Conservation (phyloP, 2,888 invertebrate species). For the Rhodophaea formosa region DNA sequence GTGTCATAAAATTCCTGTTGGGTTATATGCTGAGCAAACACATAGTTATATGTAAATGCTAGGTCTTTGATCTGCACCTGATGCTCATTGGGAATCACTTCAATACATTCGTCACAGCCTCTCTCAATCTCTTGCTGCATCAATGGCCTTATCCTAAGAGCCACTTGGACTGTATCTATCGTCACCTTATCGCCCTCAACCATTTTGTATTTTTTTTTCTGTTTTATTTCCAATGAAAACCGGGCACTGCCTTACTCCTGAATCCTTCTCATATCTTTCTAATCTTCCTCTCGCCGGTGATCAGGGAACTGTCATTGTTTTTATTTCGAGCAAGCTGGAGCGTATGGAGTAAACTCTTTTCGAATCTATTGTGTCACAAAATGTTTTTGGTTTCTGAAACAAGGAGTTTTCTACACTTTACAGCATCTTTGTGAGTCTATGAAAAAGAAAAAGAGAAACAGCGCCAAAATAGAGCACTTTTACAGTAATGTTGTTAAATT, state of each 20-base stretch:
- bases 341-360: too few relatives aligned
- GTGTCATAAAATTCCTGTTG: slow-evolving; percentile 88
- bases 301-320: slow-evolving; percentile 37
- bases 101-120: slow-evolving; percentile 88
- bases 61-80: slow-evolving; percentile 88
- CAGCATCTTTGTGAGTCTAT: too few relatives aligned
- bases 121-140: slow-evolving; percentile 86
- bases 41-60: slow-evolving; percentile 91
- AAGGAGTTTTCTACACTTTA: neutral
- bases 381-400: neutral
- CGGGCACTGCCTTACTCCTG: slow-evolving; percentile 14
- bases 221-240: slow-evolving; percentile 16
- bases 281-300: slow-evolving; percentile 37
- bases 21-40: slow-evolving; percentile 85
- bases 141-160: slow-evolving; percentile 90
- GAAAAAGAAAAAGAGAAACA: too few relatives aligned
- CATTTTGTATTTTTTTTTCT: slow-evolving; percentile 46
- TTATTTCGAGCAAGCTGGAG: slow-evolving; percentile 24
- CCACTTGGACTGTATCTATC: slow-evolving; percentile 86
- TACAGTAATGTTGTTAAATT: too few relatives aligned
- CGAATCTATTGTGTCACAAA: neutral
- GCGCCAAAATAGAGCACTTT: too few relatives aligned
- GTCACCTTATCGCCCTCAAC: slow-evolving; percentile 59
- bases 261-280: slow-evolving; percentile 28
- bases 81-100: slow-evolving; percentile 82